Conservation (phyloP, 2,113 vertebrate genomes). For the Caranx ignobilis region DNA sequence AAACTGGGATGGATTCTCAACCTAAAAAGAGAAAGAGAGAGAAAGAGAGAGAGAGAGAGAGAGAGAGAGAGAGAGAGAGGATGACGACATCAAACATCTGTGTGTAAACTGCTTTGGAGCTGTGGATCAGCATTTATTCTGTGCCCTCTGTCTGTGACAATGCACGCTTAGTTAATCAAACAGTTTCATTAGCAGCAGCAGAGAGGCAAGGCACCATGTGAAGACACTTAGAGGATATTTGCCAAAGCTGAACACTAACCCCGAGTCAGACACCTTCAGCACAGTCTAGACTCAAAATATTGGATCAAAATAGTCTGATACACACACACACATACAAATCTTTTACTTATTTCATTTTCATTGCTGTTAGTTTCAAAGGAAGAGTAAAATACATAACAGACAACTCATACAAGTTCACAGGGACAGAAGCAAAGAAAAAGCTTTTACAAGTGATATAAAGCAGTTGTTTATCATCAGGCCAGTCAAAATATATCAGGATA, state of each 20-base stretch:
- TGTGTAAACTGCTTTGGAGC: slow-evolving; percentile 35
- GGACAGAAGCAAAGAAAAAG: slow-evolving; percentile 88
- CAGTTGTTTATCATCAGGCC: slow-evolving; percentile 88
- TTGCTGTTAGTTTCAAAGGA: slow-evolving; percentile 82
- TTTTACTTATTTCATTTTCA: not conserved
- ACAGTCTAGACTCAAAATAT: slow-evolving; percentile 11
- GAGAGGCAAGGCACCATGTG: slow-evolving; percentile 14
- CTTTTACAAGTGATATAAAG: slow-evolving; percentile 92
- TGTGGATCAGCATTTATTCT: slow-evolving; percentile 38
- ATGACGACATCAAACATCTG: slow-evolving; percentile 36
- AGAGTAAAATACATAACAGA: slow-evolving; percentile 80
- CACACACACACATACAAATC: not conserved
- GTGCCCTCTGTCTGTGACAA: slow-evolving; percentile 20
- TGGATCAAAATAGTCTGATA: slow-evolving; percentile 11
- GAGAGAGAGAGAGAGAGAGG: slow-evolving; percentile 11
- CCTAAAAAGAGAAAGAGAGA: slow-evolving; percentile 77
- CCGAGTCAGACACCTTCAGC: slow-evolving; percentile 8
- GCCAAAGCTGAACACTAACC: not conserved
- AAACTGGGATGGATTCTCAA: slow-evolving; percentile 95
- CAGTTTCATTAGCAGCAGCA: slow-evolving; percentile 42
- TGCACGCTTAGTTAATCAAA: slow-evolving; percentile 40
- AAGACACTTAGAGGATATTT: slow-evolving; percentile 4
- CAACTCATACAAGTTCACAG: slow-evolving; percentile 92
- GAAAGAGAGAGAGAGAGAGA: not conserved
- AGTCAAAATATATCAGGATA: slow-evolving; percentile 88